phyloP scores from a whole-genome alignment of 2,888 invertebrate species.

The Agriopis marginaria region DNA sequence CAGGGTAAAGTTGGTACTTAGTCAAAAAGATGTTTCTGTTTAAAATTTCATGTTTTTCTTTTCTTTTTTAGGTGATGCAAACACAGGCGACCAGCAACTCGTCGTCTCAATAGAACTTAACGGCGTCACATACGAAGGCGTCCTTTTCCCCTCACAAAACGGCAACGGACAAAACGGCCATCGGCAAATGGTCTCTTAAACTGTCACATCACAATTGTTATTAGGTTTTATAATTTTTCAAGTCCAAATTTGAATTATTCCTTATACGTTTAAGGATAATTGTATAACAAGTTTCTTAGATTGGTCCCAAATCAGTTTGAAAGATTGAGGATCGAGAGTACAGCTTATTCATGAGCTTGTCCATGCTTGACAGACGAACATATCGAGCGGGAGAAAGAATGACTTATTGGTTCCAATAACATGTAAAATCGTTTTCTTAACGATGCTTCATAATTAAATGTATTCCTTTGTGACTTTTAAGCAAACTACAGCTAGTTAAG shows the following conservation, averaged over 20 bases:
- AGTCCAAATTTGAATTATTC: constrained; percentile 7
- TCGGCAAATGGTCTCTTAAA: constrained; percentile 81
- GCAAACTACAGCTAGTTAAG: constrained; percentile 4
- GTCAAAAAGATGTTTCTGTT: neutral
- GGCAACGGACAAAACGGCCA: constrained; percentile 77
- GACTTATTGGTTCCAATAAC: constrained; percentile 6
- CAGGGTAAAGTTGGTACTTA: neutral
- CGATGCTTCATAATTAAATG: neutral
- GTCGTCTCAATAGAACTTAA: constrained; percentile 98
- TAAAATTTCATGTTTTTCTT: constrained; percentile 28
- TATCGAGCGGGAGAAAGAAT: constrained; percentile 26
- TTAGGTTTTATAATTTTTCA: constrained; percentile 41
- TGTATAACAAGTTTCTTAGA: neutral
- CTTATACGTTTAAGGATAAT: constrained; percentile 9
- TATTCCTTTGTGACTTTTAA: neutral
- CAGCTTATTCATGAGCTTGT: constrained; percentile 48
- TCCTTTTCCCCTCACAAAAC: constrained; percentile 89
- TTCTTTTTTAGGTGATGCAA: constrained; percentile 90
- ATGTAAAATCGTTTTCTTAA: constrained; percentile 15
- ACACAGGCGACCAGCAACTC: constrained; percentile 94
- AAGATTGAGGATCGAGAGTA: constrained; percentile 37
- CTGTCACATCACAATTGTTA: constrained; percentile 33
- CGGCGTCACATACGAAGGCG: constrained; percentile 97
- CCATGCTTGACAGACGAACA: constrained; percentile 47
- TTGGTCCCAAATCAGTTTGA: constrained; percentile 34